Evolutionary conservation across 2,113 vertebrate species (phyloP).

Genomic region (Percopsis transmontana): DNA sequence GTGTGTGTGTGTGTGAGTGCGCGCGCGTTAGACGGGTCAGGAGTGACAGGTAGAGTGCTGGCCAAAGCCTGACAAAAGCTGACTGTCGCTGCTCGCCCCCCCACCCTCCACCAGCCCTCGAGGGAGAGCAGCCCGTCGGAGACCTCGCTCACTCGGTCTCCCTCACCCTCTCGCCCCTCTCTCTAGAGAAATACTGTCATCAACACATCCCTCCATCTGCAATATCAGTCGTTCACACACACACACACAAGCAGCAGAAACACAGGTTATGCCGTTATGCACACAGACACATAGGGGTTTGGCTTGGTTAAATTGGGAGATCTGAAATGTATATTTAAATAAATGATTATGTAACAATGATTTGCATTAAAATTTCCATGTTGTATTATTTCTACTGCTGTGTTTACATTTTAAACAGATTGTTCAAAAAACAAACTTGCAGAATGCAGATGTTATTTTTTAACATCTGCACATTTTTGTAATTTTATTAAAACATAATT

Average conservation of each 20-base stretch:
- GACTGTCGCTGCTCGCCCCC: slow-evolving; percentile 51
- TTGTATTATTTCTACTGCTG: too few species aligned
- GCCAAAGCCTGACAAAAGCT: slow-evolving; percentile 62
- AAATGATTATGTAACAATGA: too few species aligned
- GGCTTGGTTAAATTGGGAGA: too few species aligned
- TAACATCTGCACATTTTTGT: too few species aligned
- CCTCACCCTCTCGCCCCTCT: slow-evolving; percentile 60
- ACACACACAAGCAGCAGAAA: slow-evolving; percentile 3
- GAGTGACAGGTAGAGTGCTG: slow-evolving; percentile 58
- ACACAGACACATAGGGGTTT: not conserved
- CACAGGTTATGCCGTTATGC: not conserved
- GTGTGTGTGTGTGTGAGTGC: not conserved
- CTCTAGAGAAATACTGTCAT: slow-evolving; percentile 61
- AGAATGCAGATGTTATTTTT: too few species aligned
- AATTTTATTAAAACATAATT: too few species aligned
- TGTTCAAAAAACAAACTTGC: too few species aligned
- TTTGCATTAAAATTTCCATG: too few species aligned
- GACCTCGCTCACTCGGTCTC: slow-evolving; percentile 52
- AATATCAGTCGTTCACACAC: slow-evolving; percentile 41
- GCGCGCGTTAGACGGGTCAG: slow-evolving; percentile 25
- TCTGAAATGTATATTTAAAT: too few species aligned
- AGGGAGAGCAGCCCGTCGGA: slow-evolving; percentile 62
- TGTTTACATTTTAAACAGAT: too few species aligned
- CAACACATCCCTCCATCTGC: slow-evolving; percentile 61
- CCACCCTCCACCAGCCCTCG: slow-evolving; percentile 44